A percentile compares a stretch with the other conserved stretches of the same genome.
Conservation (phyloP, 2,113 vertebrate genomes). For the Stercorarius parasiticus region DNA sequence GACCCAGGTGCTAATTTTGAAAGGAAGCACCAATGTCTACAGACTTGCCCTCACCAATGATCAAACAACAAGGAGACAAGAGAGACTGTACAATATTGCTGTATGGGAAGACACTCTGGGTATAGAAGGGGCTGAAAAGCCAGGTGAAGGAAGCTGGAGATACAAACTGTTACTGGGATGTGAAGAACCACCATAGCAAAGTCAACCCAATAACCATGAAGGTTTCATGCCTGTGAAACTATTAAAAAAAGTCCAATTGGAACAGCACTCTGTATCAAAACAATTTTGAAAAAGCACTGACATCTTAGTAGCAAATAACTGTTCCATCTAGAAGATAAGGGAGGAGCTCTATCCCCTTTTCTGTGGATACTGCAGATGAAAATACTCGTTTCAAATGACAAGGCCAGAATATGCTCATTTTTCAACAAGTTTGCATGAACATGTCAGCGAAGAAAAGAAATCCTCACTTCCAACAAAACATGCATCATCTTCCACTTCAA, state of each 20-base stretch:
- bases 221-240: neutral
- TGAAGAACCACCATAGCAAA: neutral
- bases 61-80: neutral
- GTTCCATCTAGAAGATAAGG: neutral
- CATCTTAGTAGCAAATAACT: neutral
- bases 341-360: neutral
- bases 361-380: neutral
- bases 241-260: neutral
- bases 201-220: neutral
- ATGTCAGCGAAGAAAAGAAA: neutral
- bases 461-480: neutral
- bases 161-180: neutral
- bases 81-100: neutral
- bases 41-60: neutral
- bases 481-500: neutral
- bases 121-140: neutral
- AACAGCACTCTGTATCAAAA: neutral
- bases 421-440: neutral
- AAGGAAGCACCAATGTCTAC: neutral
- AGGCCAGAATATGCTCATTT: neutral
- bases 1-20: neutral
- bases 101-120: neutral
- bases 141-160: neutral
- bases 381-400: neutral
- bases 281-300: neutral